These are phyloP conservation scores for Anolis sagrei DNA, from an alignment of 2,113 vertebrate species.

Conservation along the genomic window DNA sequence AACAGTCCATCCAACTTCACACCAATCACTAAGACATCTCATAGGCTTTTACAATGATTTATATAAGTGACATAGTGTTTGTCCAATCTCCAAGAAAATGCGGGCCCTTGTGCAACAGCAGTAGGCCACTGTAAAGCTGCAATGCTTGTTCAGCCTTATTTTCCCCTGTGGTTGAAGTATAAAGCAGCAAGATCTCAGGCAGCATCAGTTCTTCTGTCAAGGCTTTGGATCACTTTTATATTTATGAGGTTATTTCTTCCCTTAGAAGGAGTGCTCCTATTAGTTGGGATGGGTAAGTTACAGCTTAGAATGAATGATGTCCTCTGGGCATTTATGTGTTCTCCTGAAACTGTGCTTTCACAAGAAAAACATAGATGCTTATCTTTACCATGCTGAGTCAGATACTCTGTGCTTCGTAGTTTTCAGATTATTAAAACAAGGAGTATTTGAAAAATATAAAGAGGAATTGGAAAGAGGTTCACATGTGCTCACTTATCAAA, in stretches of 20 bases:
- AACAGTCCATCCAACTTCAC: too few relatives aligned
- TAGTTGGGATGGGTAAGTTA: not conserved
- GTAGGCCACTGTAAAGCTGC: too few relatives aligned
- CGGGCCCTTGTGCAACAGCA: too few relatives aligned
- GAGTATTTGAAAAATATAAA: not conserved
- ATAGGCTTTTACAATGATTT: too few relatives aligned
- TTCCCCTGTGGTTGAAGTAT: too few relatives aligned
- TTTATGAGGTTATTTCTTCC: not conserved
- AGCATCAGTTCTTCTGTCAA: not conserved
- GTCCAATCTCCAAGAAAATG: too few relatives aligned
- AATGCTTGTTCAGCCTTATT: too few relatives aligned
- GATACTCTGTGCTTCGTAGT: not conserved
- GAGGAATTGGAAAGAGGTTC: not conserved
- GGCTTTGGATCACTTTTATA: not conserved
- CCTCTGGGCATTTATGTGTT: not conserved
- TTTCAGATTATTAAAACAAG: not conserved
- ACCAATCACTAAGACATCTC: too few relatives aligned
- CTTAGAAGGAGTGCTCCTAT: not conserved
- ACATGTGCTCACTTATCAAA: fast-evolving
- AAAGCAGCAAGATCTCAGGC: not conserved
- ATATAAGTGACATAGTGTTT: too few relatives aligned
- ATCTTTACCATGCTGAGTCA: not conserved
- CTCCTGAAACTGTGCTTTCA: not conserved
- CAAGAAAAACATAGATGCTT: not conserved
- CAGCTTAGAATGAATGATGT: not conserved